Percentiles rank a stretch among this genome's conserved stretches.
These are phyloP conservation scores for Steatornis caripensis DNA, from an alignment of 2,113 vertebrate genomes.

Conservation along the genomic window DNA sequence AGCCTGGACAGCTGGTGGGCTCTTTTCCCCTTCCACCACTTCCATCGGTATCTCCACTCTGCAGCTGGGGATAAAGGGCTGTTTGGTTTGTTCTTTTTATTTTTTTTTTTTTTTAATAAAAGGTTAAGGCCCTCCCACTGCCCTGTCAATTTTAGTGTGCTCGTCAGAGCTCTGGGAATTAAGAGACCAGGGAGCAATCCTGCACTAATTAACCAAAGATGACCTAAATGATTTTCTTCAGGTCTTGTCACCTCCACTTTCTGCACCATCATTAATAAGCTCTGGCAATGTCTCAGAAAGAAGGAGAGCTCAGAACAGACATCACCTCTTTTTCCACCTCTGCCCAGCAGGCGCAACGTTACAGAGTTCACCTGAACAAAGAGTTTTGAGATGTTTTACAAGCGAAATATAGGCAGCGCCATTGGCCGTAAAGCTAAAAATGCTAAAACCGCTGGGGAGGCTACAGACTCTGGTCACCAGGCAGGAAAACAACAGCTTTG, in stretches of 20 bases:
- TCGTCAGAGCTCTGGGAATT: not conserved
- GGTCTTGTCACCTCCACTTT: not conserved
- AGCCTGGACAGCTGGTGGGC: rapidly evolving
- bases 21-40: not conserved
- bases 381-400: not conserved
- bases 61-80: not conserved
- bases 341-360: not conserved
- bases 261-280: not conserved
- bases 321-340: not conserved
- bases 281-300: not conserved
- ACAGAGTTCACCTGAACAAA: not conserved
- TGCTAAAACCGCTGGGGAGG: not conserved
- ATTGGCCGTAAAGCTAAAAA: not conserved
- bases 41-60: rapidly evolving
- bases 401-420: not conserved
- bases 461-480: not conserved
- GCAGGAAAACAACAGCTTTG: not conserved
- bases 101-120: not conserved
- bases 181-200: not conserved
- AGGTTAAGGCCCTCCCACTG: not conserved
- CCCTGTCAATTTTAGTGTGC: not conserved
- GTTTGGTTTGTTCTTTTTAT: not conserved
- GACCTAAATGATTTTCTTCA: not conserved
- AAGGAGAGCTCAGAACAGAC: not conserved
- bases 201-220: not conserved